These are phyloP conservation scores for Perognathus longimembris DNA, from an alignment of 2,113 vertebrate genomes.

Conservation along the genomic window DNA sequence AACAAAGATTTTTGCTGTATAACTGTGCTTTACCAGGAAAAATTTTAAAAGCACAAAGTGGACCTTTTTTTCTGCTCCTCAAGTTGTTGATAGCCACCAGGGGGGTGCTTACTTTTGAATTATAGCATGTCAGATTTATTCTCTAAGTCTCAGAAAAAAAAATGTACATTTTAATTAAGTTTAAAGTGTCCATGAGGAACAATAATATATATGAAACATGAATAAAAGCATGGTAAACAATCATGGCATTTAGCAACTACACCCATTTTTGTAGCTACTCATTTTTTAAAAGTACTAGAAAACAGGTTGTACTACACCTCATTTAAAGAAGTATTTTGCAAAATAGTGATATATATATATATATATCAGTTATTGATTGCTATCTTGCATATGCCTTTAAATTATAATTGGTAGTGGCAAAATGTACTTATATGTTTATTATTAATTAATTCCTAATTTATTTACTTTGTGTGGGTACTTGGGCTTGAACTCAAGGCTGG, in stretches of 20 bases:
- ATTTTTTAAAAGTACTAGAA: conserved; percentile 18
- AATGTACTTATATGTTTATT: not conserved
- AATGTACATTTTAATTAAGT: conserved; percentile 68
- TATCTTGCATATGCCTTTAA: not conserved
- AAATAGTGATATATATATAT: not conserved
- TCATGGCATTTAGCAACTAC: conserved; percentile 32
- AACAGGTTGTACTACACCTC: not conserved
- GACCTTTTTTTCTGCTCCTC: conserved; percentile 28
- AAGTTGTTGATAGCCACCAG: conserved; percentile 44
- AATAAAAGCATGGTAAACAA: conserved; percentile 21
- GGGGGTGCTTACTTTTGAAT: conserved; percentile 57
- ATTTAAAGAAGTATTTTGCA: too few species aligned
- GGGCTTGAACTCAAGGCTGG: too few species aligned
- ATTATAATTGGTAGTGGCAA: not conserved
- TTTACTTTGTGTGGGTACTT: too few species aligned
- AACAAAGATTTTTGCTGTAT: not conserved
- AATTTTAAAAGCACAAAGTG: not conserved
- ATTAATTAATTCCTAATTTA: too few species aligned
- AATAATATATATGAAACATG: conserved; percentile 64
- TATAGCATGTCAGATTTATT: conserved; percentile 62
- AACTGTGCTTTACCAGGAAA: not conserved
- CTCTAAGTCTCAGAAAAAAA: conserved; percentile 60
- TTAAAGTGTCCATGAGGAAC: conserved; percentile 55
- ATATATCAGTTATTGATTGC: not conserved
- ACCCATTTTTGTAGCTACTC: conserved; percentile 27